phyloP scores from a whole-genome alignment of 2,797 vertebrate genomes.

The Stomatorhinus walkeri region DNA sequence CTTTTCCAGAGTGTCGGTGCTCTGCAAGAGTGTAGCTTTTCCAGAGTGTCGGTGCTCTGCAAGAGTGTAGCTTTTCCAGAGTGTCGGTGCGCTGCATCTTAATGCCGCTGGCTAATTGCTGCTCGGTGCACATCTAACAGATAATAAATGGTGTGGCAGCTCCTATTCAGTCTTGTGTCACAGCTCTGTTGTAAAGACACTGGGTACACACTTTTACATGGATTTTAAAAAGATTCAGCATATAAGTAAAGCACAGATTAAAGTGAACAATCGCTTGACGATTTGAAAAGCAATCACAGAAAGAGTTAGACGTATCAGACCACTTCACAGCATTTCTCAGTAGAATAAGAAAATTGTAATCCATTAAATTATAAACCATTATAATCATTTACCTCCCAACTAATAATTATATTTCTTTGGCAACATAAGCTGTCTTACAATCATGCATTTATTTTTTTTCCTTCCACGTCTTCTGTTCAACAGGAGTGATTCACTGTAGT shows the following conservation, averaged over 20 bases:
- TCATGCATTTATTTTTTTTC: neutral
- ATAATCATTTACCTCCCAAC: neutral
- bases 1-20: neutral
- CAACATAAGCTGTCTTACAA: neutral
- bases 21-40: neutral
- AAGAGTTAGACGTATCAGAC: neutral
- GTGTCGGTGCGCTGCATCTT: neutral
- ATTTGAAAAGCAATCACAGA: neutral
- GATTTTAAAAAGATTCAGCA: neutral
- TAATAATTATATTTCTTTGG: neutral
- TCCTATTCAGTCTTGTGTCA: neutral
- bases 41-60: neutral
- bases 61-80: neutral
- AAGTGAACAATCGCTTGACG: neutral
- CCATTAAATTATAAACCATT: too few relatives aligned
- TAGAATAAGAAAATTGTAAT: neutral
- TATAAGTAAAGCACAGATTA: neutral
- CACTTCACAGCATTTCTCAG: neutral
- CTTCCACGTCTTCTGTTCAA: neutral
- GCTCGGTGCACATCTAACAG: neutral
- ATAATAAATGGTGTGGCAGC: neutral
- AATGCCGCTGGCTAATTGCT: neutral
- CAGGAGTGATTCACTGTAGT: neutral
- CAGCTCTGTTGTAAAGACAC: neutral
- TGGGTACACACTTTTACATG: neutral